Evolutionary conservation across 2,113 vertebrate species (phyloP), one percentile per base, ranked within the genome.

Genomic region (Gymnorhina tibicen): DNA sequence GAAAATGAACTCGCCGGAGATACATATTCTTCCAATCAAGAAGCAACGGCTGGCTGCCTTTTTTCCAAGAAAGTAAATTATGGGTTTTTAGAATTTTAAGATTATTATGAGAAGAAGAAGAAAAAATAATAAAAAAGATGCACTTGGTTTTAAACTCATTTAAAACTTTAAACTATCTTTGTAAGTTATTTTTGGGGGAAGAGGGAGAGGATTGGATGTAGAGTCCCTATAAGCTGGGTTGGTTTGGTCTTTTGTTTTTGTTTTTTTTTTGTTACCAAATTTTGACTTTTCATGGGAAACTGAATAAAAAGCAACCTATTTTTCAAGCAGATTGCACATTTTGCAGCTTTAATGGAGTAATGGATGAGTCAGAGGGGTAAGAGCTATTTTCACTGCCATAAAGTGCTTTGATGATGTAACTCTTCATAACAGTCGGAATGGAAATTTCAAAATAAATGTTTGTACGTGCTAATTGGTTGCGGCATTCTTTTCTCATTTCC

Each of bases 1-100:
- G 98, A 99, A 99, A 98, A 98, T 99, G 97, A 99, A 99, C 98
- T 99, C 99, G 27, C 99, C 99, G 81, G 99, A 99, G 98, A 99
- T 99, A 97, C 99, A 99, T 89, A 99, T 99, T 97, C 99, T 99
- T 78, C 99, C 99, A 49, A 99, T 99, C 97, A 99, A 99, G 98
- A 99, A 99, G 98, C 99, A 99, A 97, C 98, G 99, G 96, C 98
- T 99, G 9, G 98, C 99, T 73, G 99, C 99, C 62, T 99, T 99
- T 98, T 99, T 99, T 79, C 99, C 99, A 94, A 98, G 99, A 98
- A 99, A 99, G 98, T 99, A 98, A 99, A 98, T 97, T 97, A 98
- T 93, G 95, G 96, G 95, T 97, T 98, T 98, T 98, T 97, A 97
- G 97, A 97, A 97, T 97, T 98, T 98, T 95, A 97, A 98, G 97